Percentiles rank a stretch among this genome's conserved stretches.
phyloP scores from a whole-genome alignment of 2,113 vertebrate species.

The Corythaeola cristata region DNA sequence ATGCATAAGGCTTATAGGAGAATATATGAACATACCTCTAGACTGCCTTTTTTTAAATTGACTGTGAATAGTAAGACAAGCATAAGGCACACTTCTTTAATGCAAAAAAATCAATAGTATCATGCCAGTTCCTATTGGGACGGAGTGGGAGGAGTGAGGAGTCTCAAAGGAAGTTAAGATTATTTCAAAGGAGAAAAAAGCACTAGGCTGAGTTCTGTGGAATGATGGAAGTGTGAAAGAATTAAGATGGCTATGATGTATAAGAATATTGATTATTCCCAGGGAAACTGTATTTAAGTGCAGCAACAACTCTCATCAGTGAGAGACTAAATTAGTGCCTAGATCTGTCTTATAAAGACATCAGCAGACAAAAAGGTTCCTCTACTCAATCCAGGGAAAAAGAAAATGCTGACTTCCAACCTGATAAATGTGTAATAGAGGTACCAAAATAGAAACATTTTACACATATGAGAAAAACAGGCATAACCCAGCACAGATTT shows the following conservation, averaged over 20 bases:
- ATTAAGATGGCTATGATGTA: conserved; percentile 1
- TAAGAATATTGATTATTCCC: conserved; percentile 42
- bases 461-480: not conserved
- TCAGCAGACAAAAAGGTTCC: conserved; percentile 25
- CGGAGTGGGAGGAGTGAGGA: not conserved
- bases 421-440: not conserved
- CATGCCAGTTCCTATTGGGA: not conserved
- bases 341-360: conserved; percentile 26
- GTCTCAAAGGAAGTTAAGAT: conserved; percentile 18
- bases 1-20: not conserved
- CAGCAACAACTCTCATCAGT: conserved; percentile 15
- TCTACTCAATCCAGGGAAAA: not conserved
- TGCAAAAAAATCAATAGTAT: not conserved
- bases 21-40: not conserved
- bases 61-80: conserved; percentile 2
- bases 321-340: not conserved
- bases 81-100: not conserved
- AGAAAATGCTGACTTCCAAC: not conserved
- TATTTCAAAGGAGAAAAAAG: conserved; percentile 2
- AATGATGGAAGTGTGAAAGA: not conserved
- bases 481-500: not conserved
- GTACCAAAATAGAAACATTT: conserved; percentile 27
- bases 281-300: conserved; percentile 36
- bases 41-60: not conserved
- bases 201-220: not conserved